Evolutionary conservation across 2,888 invertebrate genomes (phyloP).

Genomic region (Ypsolopha scabrella): DNA sequence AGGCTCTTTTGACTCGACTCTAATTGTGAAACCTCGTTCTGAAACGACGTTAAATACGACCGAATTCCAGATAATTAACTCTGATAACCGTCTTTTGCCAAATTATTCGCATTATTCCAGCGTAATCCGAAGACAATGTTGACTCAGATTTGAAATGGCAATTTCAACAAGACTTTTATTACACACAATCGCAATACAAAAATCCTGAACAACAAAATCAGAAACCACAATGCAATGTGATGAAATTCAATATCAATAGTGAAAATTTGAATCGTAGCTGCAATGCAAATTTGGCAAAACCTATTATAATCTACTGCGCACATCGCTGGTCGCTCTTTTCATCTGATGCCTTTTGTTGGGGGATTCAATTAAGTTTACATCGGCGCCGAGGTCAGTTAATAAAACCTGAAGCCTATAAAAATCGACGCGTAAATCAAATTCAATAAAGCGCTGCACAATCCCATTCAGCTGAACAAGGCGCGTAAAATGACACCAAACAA

Average conservation of each 20-base stretch:
- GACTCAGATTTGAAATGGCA: slow-evolving; percentile 14
- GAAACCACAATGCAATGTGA: neutral
- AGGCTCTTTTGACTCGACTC: slow-evolving; percentile 55
- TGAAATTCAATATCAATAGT: slow-evolving; percentile 3
- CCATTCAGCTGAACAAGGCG: slow-evolving; percentile 20
- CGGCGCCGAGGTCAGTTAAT: slow-evolving; percentile 67
- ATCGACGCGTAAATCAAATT: slow-evolving; percentile 67
- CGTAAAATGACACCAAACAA: slow-evolving; percentile 38
- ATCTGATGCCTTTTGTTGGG: slow-evolving; percentile 63
- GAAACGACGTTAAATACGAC: slow-evolving; percentile 59
- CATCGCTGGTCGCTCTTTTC: slow-evolving; percentile 67
- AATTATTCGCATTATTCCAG: slow-evolving; percentile 48
- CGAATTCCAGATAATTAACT: slow-evolving; percentile 64
- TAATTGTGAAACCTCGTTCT: slow-evolving; percentile 57
- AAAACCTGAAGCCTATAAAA: slow-evolving; percentile 67
- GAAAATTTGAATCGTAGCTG: neutral
- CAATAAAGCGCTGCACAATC: slow-evolving; percentile 63
- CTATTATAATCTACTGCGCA: slow-evolving; percentile 68
- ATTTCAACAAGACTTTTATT: neutral
- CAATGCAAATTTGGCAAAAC: slow-evolving; percentile 46
- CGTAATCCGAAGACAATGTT: slow-evolving; percentile 25
- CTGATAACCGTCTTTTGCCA: slow-evolving; percentile 53
- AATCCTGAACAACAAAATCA: neutral
- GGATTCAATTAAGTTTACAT: slow-evolving; percentile 70
- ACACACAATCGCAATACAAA: no score